phyloP scores from a whole-genome alignment of 2,797 vertebrate genomes.

The Pangasius djambal region DNA sequence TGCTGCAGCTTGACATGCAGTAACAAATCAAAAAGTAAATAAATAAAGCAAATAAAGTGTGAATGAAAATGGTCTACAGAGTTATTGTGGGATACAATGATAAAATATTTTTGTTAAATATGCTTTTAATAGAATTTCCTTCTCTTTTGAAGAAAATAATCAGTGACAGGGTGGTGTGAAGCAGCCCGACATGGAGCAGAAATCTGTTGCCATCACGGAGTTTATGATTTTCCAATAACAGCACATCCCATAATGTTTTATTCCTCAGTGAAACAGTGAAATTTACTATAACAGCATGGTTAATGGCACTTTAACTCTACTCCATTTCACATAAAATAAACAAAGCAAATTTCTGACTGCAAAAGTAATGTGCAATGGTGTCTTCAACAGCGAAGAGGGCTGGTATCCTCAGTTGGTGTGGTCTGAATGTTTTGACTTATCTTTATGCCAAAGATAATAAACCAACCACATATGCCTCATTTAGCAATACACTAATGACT shows the following conservation, averaged over 20 bases:
- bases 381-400: background rate
- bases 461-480: background rate
- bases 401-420: background rate
- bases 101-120: background rate
- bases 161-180: background rate
- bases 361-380: background rate
- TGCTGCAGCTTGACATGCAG: background rate
- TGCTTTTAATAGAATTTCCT: background rate
- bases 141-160: background rate
- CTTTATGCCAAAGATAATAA: slow-evolving; percentile 1
- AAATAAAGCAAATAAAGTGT: background rate
- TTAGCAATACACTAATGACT: background rate
- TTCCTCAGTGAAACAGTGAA: background rate
- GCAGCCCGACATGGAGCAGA: background rate
- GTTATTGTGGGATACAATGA: background rate
- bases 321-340: background rate
- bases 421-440: background rate
- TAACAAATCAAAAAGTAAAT: background rate
- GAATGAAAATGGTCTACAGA: background rate
- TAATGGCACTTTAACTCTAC: background rate
- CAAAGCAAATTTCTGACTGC: background rate
- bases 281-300: background rate
- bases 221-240: background rate
- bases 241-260: background rate
- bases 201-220: background rate